Evolutionary conservation across 2,888 invertebrate species (phyloP), one percentile per base, ranked within the genome.

Genomic region (Caenorhabditis imperialis): DNA sequence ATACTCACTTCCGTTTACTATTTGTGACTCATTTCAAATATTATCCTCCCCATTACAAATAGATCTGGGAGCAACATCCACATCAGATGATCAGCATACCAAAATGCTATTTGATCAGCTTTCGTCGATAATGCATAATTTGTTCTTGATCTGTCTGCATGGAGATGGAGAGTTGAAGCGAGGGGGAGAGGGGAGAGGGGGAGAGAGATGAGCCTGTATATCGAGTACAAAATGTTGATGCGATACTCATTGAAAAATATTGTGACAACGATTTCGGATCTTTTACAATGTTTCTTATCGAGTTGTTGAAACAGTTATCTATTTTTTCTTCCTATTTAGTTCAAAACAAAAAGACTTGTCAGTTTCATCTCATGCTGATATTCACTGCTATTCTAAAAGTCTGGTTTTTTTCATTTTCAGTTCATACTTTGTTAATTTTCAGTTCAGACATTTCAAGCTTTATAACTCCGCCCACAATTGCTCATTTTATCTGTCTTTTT

Each of bases 31-130:
- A 35, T 35, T 10, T 27, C 35, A 18, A 54, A 40, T 63, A 20
- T 23, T 22, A 14, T 25, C 14, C 20, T 33, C 8, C 16, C 14
- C 16, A 35, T 40, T 16, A 14, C 16, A 25, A 27, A 18, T 27
- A 14, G n/a, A 51, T 14, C 2, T 3, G 23, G 7, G 27, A 14
- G 27, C 27, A 23, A 67, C 67, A 67, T 67, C 67, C 50, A 67
- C 67, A 57, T 57, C 67, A 67, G 37, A 23, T 57, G 67, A 67
- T 57, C 67, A 57, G 57, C 57, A 67, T 57, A 58, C 67, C 67
- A 51, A 67, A 57, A 67, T 40, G 35, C 27, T 67, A 51, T 67
- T 57, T 67, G 67, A 67, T 67, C 67, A 67, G 67, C 62, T 30
- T 6, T 3, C 35, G 8, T 18, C 35, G 18, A n/a, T 42, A 67